These are phyloP conservation scores for Chromis chromis DNA, from an alignment of 2,797 vertebrate genomes.

Conservation along the genomic window DNA sequence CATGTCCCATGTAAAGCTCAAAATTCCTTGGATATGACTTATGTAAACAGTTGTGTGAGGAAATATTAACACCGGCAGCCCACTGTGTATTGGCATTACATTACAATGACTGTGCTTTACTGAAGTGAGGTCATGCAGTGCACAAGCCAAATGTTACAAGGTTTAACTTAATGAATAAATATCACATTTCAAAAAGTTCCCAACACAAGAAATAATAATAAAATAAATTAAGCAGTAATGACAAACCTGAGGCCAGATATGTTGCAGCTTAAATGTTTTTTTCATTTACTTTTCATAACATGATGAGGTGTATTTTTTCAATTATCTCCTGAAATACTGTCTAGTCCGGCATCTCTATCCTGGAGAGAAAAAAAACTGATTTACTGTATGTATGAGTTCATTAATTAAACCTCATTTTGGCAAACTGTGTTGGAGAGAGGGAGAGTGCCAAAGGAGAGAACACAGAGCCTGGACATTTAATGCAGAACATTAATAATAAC, in stretches of 20 bases:
- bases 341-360: constrained; percentile 42
- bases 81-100: constrained; percentile 53
- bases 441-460: constrained; percentile 70
- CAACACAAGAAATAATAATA: neutral
- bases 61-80: constrained; percentile 48
- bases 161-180: constrained; percentile 43
- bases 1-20: constrained; percentile 44
- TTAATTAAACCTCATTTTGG: constrained; percentile 81
- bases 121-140: constrained; percentile 10
- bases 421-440: constrained; percentile 62
- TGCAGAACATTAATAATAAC: constrained; percentile 83
- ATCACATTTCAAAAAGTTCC: constrained; percentile 32
- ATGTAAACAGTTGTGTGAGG: constrained; percentile 56
- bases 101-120: constrained; percentile 15
- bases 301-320: constrained; percentile 43
- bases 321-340: constrained; percentile 52
- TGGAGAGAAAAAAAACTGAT: constrained; percentile 52
- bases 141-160: constrained; percentile 19
- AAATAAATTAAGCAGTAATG: neutral
- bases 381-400: constrained; percentile 72
- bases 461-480: constrained; percentile 75
- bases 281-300: constrained; percentile 16
- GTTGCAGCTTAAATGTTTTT: neutral
- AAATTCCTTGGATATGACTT: constrained; percentile 57
- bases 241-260: constrained; percentile 17